phyloP scores from a whole-genome alignment of 1,140 invertebrate species.

The Drosophila watanabei region DNA sequence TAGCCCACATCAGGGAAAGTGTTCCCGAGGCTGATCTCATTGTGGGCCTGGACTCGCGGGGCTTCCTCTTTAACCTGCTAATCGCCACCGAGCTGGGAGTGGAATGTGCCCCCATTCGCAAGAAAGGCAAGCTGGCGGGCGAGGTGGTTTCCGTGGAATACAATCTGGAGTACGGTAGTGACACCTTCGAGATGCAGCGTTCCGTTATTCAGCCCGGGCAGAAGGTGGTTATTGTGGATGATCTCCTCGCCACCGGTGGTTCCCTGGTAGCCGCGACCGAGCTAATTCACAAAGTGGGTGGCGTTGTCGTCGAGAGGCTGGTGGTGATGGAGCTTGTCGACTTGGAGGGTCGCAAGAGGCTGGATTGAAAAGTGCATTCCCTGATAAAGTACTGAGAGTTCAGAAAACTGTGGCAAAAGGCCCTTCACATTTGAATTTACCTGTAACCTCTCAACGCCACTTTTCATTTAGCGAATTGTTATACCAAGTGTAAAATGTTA shows the following conservation, averaged over 20 bases:
- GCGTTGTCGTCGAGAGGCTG: slow-evolving; percentile 90
- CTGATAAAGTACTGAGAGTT: slow-evolving; percentile 88
- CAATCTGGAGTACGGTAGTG: slow-evolving; percentile 95
- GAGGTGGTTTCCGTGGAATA: slow-evolving; percentile 90
- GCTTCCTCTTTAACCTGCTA: slow-evolving; percentile 96
- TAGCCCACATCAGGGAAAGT: slow-evolving; percentile 88
- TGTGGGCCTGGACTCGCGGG: slow-evolving; percentile 96
- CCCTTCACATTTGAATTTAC: slow-evolving; percentile 59
- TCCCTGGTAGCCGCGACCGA: slow-evolving; percentile 91
- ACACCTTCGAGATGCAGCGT: slow-evolving; percentile 94
- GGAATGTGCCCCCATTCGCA: slow-evolving; percentile 96
- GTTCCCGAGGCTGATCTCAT: slow-evolving; percentile 91
- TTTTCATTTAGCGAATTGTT: slow-evolving; percentile 45
- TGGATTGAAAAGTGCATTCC: slow-evolving; percentile 89
- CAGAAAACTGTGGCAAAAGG: not conserved
- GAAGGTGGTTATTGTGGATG: slow-evolving; percentile 95
- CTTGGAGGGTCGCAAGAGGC: slow-evolving; percentile 90
- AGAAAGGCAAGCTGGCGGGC: slow-evolving; percentile 98
- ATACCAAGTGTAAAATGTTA: slow-evolving; percentile 19
- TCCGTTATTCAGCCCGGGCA: slow-evolving; percentile 89
- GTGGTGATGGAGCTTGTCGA: slow-evolving; percentile 93
- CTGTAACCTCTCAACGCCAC: slow-evolving; percentile 31
- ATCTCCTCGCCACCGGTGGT: slow-evolving; percentile 97
- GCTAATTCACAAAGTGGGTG: slow-evolving; percentile 89
- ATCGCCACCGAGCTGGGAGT: slow-evolving; percentile 93